These are phyloP conservation scores for Penaeus indicus DNA, from an alignment of 1,140 invertebrate genomes.

Conservation along the genomic window DNA sequence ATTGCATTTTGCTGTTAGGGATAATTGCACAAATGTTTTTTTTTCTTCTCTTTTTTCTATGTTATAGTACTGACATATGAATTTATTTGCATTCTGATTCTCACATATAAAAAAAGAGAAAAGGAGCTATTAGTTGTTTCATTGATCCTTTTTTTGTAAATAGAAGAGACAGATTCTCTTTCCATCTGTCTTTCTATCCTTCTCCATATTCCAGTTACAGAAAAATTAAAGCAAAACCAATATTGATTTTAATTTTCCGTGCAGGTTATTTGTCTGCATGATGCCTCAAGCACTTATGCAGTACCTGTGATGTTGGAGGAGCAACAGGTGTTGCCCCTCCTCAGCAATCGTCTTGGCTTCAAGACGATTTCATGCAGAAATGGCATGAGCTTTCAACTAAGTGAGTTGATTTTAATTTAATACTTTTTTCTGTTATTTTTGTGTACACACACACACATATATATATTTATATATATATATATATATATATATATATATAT, in stretches of 20 bases:
- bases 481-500: background rate
- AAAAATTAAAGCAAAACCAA: background rate
- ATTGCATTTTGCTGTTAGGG: constrained; percentile 28
- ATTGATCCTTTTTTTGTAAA: too few species aligned
- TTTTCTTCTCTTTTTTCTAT: background rate
- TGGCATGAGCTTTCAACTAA: constrained; percentile 91
- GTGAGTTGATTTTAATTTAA: constrained; percentile 70
- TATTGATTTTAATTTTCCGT: background rate
- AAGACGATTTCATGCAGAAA: constrained; percentile 86
- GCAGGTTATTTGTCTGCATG: constrained; percentile 94
- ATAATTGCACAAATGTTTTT: background rate
- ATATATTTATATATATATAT: too few species aligned
- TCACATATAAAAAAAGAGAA: too few species aligned
- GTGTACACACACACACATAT: too few species aligned
- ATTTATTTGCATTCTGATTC: too few species aligned
- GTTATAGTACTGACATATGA: too few species aligned
- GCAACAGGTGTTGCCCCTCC: constrained; percentile 89
- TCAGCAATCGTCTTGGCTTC: constrained; percentile 86
- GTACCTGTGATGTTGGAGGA: constrained; percentile 94
- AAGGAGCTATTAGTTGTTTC: too few species aligned
- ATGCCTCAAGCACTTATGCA: too few species aligned
- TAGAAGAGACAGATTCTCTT: background rate
- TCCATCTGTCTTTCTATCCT: background rate
- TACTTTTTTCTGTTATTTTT: constrained; percentile 12
- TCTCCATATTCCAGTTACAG: background rate